phyloP scores from a whole-genome alignment of 2,888 invertebrate genomes.

The Drosophila parthenogenetica region DNA sequence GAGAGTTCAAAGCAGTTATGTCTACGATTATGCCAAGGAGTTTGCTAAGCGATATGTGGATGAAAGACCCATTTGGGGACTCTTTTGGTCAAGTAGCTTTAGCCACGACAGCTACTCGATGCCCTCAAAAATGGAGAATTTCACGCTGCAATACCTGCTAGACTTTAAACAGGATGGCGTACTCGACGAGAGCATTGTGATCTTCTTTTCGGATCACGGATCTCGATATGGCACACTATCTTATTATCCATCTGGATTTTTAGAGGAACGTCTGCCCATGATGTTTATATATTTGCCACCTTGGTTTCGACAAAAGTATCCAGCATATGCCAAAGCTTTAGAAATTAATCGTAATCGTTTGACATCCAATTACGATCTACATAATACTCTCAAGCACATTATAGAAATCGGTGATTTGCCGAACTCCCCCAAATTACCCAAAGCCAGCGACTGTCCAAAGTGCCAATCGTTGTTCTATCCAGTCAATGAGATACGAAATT shows the following conservation, averaged over 20 bases:
- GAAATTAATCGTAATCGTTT: constrained; percentile 87
- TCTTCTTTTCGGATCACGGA: constrained; percentile 92
- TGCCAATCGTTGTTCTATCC: constrained; percentile 88
- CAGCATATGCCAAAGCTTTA: constrained; percentile 86
- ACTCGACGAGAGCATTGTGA: constrained; percentile 88
- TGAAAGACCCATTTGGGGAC: constrained; percentile 88
- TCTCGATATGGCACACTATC: constrained; percentile 89
- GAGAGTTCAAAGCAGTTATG: constrained; percentile 87
- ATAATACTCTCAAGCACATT: constrained; percentile 89
- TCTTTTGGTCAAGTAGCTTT: constrained; percentile 91
- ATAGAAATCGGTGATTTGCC: constrained; percentile 82
- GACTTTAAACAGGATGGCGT: constrained; percentile 87
- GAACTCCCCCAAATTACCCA: constrained; percentile 58
- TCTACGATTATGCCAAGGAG: constrained; percentile 88
- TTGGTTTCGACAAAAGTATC: constrained; percentile 86
- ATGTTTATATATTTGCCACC: constrained; percentile 89
- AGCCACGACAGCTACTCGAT: constrained; percentile 89
- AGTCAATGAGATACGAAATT: constrained; percentile 87
- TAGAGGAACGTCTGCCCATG: constrained; percentile 91
- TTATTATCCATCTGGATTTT: constrained; percentile 88
- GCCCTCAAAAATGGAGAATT: constrained; percentile 88
- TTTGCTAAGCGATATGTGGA: constrained; percentile 87
- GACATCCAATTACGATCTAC: constrained; percentile 90
- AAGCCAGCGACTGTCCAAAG: constrained; percentile 86
- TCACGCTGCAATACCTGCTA: constrained; percentile 87